A percentile compares a stretch with the other conserved stretches of the same genome.
Conservation (phyloP, 2,888 invertebrate species). For the Nephrotoma flavescens region DNA sequence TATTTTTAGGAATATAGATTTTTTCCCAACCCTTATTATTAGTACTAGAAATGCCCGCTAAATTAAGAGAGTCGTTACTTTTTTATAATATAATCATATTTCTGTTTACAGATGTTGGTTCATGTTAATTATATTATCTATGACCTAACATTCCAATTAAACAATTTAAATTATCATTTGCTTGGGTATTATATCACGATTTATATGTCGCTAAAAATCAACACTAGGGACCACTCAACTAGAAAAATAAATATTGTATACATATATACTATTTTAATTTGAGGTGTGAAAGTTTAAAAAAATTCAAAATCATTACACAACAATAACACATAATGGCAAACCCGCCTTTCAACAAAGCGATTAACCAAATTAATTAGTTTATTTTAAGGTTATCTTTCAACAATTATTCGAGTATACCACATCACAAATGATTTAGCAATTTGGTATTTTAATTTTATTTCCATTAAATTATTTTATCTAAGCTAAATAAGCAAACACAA, state of each 20-base stretch:
- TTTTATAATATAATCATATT: too few relatives aligned
- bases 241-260: not conserved
- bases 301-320: not conserved
- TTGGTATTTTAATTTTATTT: not conserved
- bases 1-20: not conserved
- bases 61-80: too few relatives aligned
- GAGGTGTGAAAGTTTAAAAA: not conserved
- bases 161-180: too few relatives aligned
- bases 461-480: not conserved
- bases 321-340: not conserved
- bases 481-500: not conserved
- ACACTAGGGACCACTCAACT: not conserved
- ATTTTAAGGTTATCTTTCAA: not conserved
- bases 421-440: not conserved
- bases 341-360: not conserved
- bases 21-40: not conserved
- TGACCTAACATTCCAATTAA: too few relatives aligned
- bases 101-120: too few relatives aligned
- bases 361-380: not conserved
- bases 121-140: too few relatives aligned
- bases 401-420: not conserved
- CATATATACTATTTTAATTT: not conserved
- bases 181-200: not conserved
- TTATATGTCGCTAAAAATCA: not conserved
- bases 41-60: too few relatives aligned